Evolutionary conservation across 1,140 invertebrate species (phyloP), one percentile per base, ranked within the genome.

Genomic region (Patella vulgata): DNA sequence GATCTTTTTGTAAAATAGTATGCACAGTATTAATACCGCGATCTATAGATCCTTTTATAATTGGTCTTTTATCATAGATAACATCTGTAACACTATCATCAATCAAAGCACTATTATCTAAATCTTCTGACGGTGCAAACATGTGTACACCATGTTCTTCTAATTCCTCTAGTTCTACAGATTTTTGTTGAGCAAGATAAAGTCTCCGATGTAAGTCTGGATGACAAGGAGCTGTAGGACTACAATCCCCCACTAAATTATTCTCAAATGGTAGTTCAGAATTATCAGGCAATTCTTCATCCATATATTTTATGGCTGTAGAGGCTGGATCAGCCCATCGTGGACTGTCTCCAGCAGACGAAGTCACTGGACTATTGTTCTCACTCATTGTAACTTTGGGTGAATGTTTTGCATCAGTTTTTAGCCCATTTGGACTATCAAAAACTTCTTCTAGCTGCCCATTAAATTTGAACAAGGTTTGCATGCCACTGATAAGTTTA

Each of bases 241-340:
- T 79, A 47, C 74, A 78, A 59, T 81, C 79, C 23, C 71, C 73
- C 23, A 81, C 70, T 31, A 71, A 58, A 60, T 75, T 78, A 48
- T 70, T 73, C 52, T 81, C 75, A 44, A 71, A 69, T 11, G 71
- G 61, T 5, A 68, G 28, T 25, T 73, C 75, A 23, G 66, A 60
- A 30, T 50, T 68, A 36, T 73, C 70, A 25, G 57, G 30, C 5
- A 60, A 56, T 31, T 83, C 83, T 40, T 86, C 84, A 59, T 86
- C 85, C 51, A 85, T 84, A 60, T 76, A 85, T 47, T 82, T 82
- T 27, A 84, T 71, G 47, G 84, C 75, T 36, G 75, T 68, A 62
- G 74, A 63, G 31, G 81, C 78, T 30, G 77, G 77, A 59, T 80
- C 81, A 5, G 78, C 79, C 82, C 82, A 85, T n/a, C 82, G 73